Percentiles rank a stretch among this genome's conserved stretches.
phyloP scores from a whole-genome alignment of 2,888 invertebrate species.

The Proisotoma minuta region DNA sequence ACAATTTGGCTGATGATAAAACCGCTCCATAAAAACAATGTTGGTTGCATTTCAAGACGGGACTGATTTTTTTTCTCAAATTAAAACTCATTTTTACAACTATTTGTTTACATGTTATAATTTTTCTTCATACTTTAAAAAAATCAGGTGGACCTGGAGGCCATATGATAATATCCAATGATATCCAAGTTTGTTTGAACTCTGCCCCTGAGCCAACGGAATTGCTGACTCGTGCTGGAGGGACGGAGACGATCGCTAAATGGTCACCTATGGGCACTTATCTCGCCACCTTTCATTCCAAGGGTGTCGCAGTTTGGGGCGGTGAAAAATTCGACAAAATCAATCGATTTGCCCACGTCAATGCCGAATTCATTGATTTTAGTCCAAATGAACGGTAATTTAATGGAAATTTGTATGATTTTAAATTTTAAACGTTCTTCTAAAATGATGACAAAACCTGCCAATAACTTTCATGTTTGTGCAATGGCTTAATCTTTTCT shows the following conservation, averaged over 20 bases:
- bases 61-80: too few relatives aligned
- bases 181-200: constrained; percentile 85
- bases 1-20: too few relatives aligned
- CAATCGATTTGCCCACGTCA: constrained; percentile 81
- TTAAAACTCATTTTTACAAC: too few relatives aligned
- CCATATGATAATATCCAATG: constrained; percentile 66
- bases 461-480: background rate
- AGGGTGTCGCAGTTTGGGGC: constrained; percentile 96
- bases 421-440: too few relatives aligned
- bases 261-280: constrained; percentile 98
- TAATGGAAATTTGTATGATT: background rate
- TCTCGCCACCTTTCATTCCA: constrained; percentile 90
- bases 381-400: constrained; percentile 87
- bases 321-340: constrained; percentile 89
- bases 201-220: constrained; percentile 77
- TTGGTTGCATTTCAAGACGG: too few relatives aligned
- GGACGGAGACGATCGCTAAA: constrained; percentile 92
- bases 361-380: constrained; percentile 93
- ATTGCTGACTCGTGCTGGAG: constrained; percentile 78
- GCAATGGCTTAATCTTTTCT: constrained; percentile 33
- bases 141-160: constrained; percentile 27
- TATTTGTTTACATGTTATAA: too few relatives aligned
- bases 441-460: background rate
- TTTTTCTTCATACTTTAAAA: too few relatives aligned
- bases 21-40: too few relatives aligned